Percentiles rank a stretch among this genome's conserved stretches.
phyloP scores from a whole-genome alignment of 2,888 invertebrate genomes.

The Epirrita christyi region DNA sequence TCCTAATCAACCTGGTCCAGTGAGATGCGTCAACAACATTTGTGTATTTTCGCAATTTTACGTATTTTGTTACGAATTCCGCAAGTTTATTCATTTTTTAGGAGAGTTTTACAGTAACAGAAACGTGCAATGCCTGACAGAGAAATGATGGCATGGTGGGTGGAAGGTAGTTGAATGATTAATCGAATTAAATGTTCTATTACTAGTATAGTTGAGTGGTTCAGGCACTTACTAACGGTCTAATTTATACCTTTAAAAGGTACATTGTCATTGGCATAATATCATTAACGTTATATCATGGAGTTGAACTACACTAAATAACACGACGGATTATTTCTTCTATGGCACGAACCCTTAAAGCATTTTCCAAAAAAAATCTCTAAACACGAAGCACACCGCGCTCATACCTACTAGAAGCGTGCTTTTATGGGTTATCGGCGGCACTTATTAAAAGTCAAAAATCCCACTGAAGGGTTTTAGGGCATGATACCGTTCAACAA shows the following conservation, averaged over 20 bases:
- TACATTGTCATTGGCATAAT: too few relatives aligned
- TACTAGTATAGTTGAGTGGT: slow-evolving; percentile 3
- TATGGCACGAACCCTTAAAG: too few relatives aligned
- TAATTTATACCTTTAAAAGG: too few relatives aligned
- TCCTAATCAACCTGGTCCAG: slow-evolving; percentile 47
- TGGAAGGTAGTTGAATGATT: not conserved
- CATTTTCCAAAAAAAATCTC: too few relatives aligned
- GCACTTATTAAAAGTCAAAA: too few relatives aligned
- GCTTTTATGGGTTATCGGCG: too few relatives aligned
- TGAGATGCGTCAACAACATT: slow-evolving; percentile 54
- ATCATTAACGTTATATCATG: too few relatives aligned
- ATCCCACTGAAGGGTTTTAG: too few relatives aligned
- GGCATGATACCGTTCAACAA: too few relatives aligned
- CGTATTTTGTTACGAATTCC: slow-evolving; percentile 28
- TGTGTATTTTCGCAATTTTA: slow-evolving; percentile 41
- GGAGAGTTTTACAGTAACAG: not conserved
- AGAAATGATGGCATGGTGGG: slow-evolving; percentile 11
- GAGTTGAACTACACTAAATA: too few relatives aligned
- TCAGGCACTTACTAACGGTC: slow-evolving; percentile 5
- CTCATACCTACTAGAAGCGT: slow-evolving; percentile 12
- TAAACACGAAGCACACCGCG: too few relatives aligned
- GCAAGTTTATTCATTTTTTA: slow-evolving; percentile 24
- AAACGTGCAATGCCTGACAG: not conserved
- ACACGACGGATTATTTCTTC: too few relatives aligned
- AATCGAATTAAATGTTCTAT: slow-evolving; percentile 10